phyloP scores from a whole-genome alignment of 2,888 invertebrate genomes.

The Meghimatium bilineatum region DNA sequence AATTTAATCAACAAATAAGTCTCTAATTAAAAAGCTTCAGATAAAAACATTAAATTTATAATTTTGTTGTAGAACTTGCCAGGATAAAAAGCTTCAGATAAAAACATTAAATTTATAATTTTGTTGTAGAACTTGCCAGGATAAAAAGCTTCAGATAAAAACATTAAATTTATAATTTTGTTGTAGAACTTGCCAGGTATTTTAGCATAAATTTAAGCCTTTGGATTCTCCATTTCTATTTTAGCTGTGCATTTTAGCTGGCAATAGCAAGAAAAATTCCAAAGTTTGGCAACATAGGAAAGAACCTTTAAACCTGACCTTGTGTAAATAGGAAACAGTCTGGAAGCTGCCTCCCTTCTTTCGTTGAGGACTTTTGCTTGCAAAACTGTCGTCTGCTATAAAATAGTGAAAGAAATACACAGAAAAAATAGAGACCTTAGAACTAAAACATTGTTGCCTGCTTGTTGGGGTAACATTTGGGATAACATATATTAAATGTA shows the following conservation, averaged over 20 bases:
- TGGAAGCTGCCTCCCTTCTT: conserved; percentile 51
- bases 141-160: neutral
- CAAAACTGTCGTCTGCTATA: neutral
- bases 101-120: too few species aligned
- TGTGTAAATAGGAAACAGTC: conserved; percentile 51
- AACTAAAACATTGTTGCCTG: neutral
- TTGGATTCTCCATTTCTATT: neutral
- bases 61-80: too few species aligned
- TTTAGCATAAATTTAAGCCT: neutral
- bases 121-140: too few species aligned
- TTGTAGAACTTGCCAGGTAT: conserved; percentile 4
- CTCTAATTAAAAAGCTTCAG: too few species aligned
- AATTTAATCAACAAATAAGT: too few species aligned
- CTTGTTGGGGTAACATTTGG: neutral
- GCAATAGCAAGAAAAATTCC: neutral
- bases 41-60: too few species aligned
- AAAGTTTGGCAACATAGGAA: neutral
- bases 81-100: too few species aligned
- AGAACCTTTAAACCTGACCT: conserved; percentile 45
- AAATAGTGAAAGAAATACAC: conserved; percentile 4
- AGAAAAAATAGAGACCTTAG: neutral
- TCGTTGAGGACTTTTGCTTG: conserved; percentile 16
- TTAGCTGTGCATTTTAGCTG: neutral
- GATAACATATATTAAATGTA: neutral
- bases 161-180: neutral